Evolutionary conservation across 2,113 vertebrate genomes (phyloP).

Genomic region (Cheirogaleus medius): DNA sequence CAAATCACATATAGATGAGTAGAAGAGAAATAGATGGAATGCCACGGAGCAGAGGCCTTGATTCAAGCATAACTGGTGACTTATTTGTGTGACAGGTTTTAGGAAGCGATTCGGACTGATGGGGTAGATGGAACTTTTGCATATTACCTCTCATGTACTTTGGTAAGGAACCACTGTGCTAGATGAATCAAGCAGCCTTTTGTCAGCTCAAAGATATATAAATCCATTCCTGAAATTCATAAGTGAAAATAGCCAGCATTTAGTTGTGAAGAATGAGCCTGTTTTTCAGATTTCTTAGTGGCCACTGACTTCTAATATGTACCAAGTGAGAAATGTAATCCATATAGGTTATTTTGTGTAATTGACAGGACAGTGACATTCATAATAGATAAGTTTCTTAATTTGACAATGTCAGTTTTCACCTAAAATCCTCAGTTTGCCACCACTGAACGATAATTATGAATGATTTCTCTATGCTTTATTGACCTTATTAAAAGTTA

Average conservation of each 20-base stretch:
- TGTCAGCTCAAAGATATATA: not conserved
- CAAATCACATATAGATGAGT: not conserved
- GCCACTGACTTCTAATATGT: not conserved
- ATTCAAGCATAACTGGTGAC: not conserved
- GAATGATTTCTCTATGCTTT: slow-evolving; percentile 15
- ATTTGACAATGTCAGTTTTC: not conserved
- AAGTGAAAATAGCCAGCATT: not conserved
- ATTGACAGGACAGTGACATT: not conserved
- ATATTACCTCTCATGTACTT: not conserved
- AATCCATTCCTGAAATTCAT: not conserved
- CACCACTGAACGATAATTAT: not conserved
- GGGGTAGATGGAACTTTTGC: not conserved
- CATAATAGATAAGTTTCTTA: not conserved
- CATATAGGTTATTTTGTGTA: not conserved
- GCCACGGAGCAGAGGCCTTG: not conserved
- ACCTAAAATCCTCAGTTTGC: not conserved
- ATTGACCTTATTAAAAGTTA: not conserved
- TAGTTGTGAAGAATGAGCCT: not conserved
- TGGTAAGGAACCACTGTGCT: not conserved
- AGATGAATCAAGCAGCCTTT: not conserved
- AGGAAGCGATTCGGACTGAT: not conserved
- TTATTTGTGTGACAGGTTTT: not conserved
- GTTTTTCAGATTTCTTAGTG: not conserved
- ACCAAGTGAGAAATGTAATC: not conserved
- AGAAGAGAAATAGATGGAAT: not conserved